phyloP scores from a whole-genome alignment of 2,113 vertebrate species.

The Larimichthys crocea region DNA sequence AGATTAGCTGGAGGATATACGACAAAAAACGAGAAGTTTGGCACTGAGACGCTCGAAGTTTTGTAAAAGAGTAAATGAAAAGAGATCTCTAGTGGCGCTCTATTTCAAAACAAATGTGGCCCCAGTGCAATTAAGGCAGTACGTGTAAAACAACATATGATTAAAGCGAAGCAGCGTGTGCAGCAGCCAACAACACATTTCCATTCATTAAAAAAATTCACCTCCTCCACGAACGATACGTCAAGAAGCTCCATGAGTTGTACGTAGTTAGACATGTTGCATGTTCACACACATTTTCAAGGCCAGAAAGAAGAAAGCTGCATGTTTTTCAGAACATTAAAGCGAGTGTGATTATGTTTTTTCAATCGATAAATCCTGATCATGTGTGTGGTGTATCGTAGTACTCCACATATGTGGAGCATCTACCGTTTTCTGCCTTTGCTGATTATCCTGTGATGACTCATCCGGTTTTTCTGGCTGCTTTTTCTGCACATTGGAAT shows the following conservation, averaged over 20 bases:
- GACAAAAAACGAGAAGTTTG: not conserved
- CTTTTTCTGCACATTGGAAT: not conserved
- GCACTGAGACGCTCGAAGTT: not conserved
- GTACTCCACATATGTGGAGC: not conserved
- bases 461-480: not conserved
- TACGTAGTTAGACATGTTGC: not conserved
- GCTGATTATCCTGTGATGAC: not conserved
- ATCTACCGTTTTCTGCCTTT: not conserved
- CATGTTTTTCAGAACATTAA: not conserved
- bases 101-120: not conserved
- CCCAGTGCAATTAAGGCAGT: not conserved
- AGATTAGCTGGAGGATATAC: not conserved
- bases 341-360: not conserved
- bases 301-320: not conserved
- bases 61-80: not conserved
- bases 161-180: not conserved
- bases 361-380: not conserved
- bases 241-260: not conserved
- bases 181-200: not conserved
- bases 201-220: not conserved
- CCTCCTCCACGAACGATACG: not conserved
- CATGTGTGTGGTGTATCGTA: not conserved
- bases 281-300: not conserved
- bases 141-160: not conserved
- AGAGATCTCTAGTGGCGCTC: not conserved